Evolutionary conservation across 1,140 invertebrate genomes (phyloP), one percentile per base, ranked within the genome.

Genomic region (Antheraea mylitta): DNA sequence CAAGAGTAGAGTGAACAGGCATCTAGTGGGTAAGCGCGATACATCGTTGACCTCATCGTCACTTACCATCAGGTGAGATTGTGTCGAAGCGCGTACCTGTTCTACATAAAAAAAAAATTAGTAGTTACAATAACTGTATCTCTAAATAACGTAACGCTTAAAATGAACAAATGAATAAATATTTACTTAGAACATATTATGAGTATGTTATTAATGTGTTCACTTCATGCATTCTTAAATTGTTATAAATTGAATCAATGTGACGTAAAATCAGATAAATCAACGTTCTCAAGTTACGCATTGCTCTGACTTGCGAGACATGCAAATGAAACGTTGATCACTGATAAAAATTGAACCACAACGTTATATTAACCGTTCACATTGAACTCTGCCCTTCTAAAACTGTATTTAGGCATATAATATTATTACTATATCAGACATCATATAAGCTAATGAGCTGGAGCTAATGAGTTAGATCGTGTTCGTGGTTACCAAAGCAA

Each of bases 401-500:
- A 7, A 63, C 10, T 30, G 13, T 36, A 36, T 63, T 16, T 10
- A 63, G 3, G 18, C 22, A 18, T 36, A 37, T 2, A 9, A 0
- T 18, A 11, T 36, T 63, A 8, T 36, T 63, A 8, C 37, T 13
- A 11, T 53, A 42, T 61, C 18, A 13, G 59, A 58, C 59, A 13
- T 67, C 22, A 45, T 66, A 68, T 67, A 74, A n/a, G n/a, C n/a
- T n/a, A n/a, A n/a, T n/a, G n/a, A n/a, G 64, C 68, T 65, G n/a
- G 67, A 71, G 74, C 74, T 81, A 77, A 69, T 64, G 69, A 18
- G 60, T 30, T 53, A 58, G 37, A 48, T 19, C 18, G 67, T 68
- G 78, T 70, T 67, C 77, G 82, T 85, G 82, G 69, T 70, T 62
- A 53, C 63, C 64, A 81, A 82, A 81, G 74, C 69, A 67, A 72